phyloP scores from a whole-genome alignment of 2,888 invertebrate genomes.

The Eristalis tenax region DNA sequence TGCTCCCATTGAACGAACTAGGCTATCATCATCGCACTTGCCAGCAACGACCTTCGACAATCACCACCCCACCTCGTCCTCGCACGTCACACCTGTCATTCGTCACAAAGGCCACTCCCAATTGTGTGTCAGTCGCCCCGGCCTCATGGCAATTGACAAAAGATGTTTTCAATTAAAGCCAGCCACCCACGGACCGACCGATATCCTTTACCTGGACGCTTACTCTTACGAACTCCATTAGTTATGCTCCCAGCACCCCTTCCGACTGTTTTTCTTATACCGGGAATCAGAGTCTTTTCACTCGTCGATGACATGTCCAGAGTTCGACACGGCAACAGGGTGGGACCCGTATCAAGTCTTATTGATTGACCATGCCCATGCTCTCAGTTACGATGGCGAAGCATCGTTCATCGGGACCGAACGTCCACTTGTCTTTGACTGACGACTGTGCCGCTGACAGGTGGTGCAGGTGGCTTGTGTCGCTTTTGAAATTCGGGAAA shows the following conservation, averaged over 20 bases:
- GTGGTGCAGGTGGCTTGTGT: not conserved
- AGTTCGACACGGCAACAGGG: not conserved
- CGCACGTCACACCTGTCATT: not conserved
- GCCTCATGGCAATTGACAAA: not conserved
- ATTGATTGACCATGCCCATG: not conserved
- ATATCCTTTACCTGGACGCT: not conserved
- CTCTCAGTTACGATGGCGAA: not conserved
- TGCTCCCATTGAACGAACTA: too few relatives aligned
- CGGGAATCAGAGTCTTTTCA: not conserved
- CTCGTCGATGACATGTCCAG: not conserved
- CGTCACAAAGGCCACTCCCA: not conserved
- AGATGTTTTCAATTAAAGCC: not conserved
- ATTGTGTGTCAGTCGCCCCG: not conserved
- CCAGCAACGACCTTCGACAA: not conserved
- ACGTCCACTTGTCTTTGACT: not conserved
- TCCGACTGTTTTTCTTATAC: not conserved
- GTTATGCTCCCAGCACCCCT: not conserved
- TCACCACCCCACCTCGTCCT: not conserved
- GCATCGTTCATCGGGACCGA: not conserved
- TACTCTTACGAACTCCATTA: not conserved
- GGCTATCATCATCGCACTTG: not conserved
- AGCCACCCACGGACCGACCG: not conserved
- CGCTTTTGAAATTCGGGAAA: not conserved
- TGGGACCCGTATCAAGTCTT: not conserved
- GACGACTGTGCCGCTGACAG: not conserved